A percentile compares a stretch with the other conserved stretches of the same genome.
These are phyloP conservation scores for Ridgeia piscesae DNA, from an alignment of 1,140 invertebrate genomes.

Conservation along the genomic window DNA sequence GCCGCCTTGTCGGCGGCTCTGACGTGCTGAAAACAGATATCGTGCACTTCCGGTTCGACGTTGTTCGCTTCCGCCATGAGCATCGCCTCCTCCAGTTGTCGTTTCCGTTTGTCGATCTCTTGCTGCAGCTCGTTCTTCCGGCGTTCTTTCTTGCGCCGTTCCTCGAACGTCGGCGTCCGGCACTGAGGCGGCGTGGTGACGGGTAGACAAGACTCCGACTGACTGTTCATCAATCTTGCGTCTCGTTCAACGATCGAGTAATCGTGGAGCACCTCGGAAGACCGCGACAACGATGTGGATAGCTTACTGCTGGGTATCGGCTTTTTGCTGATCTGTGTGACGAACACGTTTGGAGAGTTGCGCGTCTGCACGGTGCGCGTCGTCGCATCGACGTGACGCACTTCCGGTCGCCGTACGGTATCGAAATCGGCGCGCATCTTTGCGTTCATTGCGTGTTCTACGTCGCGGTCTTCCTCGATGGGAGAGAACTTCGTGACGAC, in stretches of 20 bases:
- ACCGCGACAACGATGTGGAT: constrained; percentile 23
- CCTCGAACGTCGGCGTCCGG: constrained; percentile 62
- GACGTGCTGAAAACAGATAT: constrained; percentile 19
- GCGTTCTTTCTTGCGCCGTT: constrained; percentile 34
- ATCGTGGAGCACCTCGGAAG: constrained; percentile 22
- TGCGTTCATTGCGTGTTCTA: constrained; percentile 31
- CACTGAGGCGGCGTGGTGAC: constrained; percentile 52
- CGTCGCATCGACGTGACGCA: background rate
- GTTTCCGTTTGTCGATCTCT: constrained; percentile 66
- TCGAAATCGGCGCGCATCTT: constrained; percentile 5
- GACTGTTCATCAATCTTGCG: constrained; percentile 20
- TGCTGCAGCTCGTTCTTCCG: constrained; percentile 61
- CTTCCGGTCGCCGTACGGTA: background rate
- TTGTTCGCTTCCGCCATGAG: constrained; percentile 23
- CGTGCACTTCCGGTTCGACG: constrained; percentile 15
- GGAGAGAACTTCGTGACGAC: constrained; percentile 61
- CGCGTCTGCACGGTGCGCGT: background rate
- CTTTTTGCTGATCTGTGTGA: background rate
- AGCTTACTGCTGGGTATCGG: background rate
- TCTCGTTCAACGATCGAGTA: constrained; percentile 21
- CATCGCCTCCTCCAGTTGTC: constrained; percentile 67
- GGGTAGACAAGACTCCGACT: constrained; percentile 25
- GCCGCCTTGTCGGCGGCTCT: background rate
- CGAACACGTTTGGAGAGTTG: background rate
- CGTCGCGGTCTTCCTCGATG: constrained; percentile 62